These are phyloP conservation scores for Neopelma chrysocephalum DNA, from an alignment of 2,797 vertebrate genomes.

Conservation along the genomic window DNA sequence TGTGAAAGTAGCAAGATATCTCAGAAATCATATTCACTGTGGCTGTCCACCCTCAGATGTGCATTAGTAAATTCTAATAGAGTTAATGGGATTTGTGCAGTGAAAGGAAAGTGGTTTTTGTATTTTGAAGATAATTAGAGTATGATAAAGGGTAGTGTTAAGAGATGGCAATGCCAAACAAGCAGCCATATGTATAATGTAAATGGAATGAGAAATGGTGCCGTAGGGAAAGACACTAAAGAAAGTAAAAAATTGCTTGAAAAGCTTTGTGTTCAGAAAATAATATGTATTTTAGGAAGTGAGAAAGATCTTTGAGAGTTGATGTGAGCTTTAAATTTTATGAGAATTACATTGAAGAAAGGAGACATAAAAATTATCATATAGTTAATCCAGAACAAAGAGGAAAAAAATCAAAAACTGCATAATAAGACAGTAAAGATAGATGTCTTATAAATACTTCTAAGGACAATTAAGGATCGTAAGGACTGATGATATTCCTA, in stretches of 20 bases:
- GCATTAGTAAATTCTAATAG: slow-evolving; percentile 15
- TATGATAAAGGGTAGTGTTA: neutral
- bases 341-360: neutral
- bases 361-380: neutral
- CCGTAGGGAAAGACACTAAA: neutral
- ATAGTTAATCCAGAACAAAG: neutral
- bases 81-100: slow-evolving; percentile 15
- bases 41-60: neutral
- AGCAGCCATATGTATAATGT: neutral
- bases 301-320: neutral
- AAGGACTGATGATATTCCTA: neutral
- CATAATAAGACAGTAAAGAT: neutral
- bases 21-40: slow-evolving; percentile 8
- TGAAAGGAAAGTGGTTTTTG: neutral
- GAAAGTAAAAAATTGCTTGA: neutral
- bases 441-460: neutral
- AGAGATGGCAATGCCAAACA: neutral
- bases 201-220: neutral
- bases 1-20: neutral
- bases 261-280: neutral
- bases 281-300: slow-evolving; percentile 11
- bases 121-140: slow-evolving; percentile 13
- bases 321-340: neutral
- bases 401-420: neutral
- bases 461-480: neutral